Conservation (phyloP, 2,797 vertebrate species). For the Malurus splendens region DNA sequence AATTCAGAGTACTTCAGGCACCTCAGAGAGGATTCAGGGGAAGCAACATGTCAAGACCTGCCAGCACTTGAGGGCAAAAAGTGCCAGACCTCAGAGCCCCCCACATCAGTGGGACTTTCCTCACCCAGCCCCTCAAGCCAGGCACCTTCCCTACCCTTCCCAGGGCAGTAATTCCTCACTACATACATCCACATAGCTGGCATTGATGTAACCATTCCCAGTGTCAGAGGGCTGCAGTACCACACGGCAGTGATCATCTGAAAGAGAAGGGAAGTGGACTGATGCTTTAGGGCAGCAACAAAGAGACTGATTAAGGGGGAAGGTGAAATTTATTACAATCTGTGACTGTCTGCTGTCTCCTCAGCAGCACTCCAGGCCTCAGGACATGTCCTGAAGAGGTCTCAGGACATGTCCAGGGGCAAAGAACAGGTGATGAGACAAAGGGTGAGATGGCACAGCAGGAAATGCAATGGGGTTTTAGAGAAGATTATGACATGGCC, state of each 20-base stretch:
- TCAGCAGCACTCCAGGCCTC: background rate
- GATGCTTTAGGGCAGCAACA: background rate
- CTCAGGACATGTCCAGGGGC: background rate
- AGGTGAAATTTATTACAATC: background rate
- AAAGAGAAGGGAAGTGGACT: background rate
- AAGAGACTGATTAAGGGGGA: background rate
- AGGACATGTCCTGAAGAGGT: background rate
- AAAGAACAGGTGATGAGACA: background rate
- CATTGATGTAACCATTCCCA: slow-evolving; percentile 46
- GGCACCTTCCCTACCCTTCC: background rate
- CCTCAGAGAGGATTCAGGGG: background rate
- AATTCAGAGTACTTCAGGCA: background rate
- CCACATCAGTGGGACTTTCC: background rate
- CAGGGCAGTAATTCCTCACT: background rate
- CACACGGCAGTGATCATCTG: slow-evolving; percentile 59
- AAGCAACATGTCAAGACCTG: background rate
- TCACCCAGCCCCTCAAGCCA: background rate
- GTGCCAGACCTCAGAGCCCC: background rate
- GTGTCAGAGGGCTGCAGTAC: slow-evolving; percentile 2
- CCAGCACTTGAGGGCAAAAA: background rate
- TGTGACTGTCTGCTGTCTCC: accelerated
- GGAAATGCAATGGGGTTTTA: background rate
- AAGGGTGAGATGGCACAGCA: background rate
- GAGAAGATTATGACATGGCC: background rate
- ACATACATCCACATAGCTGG: slow-evolving; percentile 59